These are phyloP conservation scores for Phaethon lepturus DNA, from an alignment of 2,113 vertebrate genomes.

Conservation along the genomic window DNA sequence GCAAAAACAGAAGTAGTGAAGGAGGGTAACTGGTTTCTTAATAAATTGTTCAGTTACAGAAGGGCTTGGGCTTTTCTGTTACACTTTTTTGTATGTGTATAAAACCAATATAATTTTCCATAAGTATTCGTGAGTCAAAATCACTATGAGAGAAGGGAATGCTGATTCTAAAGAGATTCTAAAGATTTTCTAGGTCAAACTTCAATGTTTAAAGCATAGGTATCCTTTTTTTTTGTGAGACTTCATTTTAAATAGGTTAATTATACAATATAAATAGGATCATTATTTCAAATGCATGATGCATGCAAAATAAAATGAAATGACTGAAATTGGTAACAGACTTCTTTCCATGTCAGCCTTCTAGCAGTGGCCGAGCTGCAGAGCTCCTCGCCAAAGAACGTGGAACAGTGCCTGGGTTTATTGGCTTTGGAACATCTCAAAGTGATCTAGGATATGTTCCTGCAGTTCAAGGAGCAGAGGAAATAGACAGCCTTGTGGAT, in stretches of 20 bases:
- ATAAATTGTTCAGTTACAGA: neutral
- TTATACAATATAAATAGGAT: neutral
- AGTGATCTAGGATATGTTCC: conserved; percentile 92
- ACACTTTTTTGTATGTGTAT: neutral
- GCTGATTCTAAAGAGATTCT: neutral
- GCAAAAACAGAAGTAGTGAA: neutral
- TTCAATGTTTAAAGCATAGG: neutral
- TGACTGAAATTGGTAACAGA: neutral
- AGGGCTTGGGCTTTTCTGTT: neutral
- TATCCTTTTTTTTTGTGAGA: neutral
- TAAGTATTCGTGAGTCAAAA: neutral
- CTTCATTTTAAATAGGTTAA: neutral
- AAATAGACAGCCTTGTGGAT: conserved; percentile 95
- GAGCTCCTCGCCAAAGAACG: conserved; percentile 91
- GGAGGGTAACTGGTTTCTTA: neutral
- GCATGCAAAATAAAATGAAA: neutral
- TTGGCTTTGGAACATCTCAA: conserved; percentile 89
- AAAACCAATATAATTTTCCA: fast-evolving
- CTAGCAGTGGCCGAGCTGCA: conserved; percentile 93
- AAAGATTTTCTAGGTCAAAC: neutral
- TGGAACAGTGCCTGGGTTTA: conserved; percentile 92
- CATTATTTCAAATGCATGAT: neutral
- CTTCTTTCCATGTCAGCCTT: conserved; percentile 81
- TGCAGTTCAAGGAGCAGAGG: conserved; percentile 93
- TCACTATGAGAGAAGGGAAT: neutral